Percentiles rank a stretch among this genome's conserved stretches.
Evolutionary conservation across 2,113 vertebrate genomes (phyloP).

Genomic region (Melierax canorus): DNA sequence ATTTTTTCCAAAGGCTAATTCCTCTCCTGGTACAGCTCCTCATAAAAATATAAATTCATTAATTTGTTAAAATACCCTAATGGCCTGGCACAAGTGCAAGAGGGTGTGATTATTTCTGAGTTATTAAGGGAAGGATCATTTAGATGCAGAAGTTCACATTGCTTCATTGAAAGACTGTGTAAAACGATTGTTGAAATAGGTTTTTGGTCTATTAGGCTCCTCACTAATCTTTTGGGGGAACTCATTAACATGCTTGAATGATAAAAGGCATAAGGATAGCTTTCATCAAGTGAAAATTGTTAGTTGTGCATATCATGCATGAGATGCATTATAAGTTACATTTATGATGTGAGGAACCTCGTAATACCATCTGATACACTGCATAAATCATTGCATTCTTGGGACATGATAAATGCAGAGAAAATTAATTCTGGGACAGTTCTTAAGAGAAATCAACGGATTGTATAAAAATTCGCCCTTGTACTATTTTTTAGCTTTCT

Average conservation of each 20-base stretch:
- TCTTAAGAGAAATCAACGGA: neutral
- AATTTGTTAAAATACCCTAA: neutral
- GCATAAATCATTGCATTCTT: slow-evolving; percentile 7
- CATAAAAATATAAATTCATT: neutral
- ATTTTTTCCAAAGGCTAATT: neutral
- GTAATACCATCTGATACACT: neutral
- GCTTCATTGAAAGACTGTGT: neutral
- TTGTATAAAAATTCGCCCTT: neutral
- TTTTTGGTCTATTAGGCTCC: slow-evolving; percentile 13
- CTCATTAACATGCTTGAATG: slow-evolving; percentile 32
- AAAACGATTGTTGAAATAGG: neutral
- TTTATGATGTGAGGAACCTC: slow-evolving; percentile 23
- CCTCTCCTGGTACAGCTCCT: neutral
- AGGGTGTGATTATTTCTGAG: neutral
- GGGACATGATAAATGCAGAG: neutral
- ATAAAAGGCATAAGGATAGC: slow-evolving; percentile 25
- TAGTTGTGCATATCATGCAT: neutral
- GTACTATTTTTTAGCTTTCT: neutral
- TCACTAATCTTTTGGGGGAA: slow-evolving; percentile 10
- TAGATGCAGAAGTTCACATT: slow-evolving; percentile 6
- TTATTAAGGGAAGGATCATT: slow-evolving; percentile 1
- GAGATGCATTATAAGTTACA: neutral
- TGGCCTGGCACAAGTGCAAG: neutral
- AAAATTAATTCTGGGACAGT: neutral
- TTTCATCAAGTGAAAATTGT: slow-evolving; percentile 8